Base-by-base conservation (phyloP, 2,113 vertebrate species). In the Neotragus pygmaeus region DNA sequence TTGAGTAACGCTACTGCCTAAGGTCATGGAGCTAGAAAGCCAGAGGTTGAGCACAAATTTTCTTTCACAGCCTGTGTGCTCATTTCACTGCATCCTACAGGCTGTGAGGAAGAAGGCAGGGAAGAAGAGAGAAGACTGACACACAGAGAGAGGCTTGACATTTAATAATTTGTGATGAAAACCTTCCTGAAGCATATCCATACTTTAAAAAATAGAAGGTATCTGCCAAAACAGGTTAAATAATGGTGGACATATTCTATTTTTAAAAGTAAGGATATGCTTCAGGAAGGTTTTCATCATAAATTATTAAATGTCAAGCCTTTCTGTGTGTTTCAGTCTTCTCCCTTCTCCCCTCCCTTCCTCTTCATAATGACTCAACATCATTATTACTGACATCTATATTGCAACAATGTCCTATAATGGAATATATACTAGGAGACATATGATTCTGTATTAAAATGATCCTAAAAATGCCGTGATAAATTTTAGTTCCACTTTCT, bases 241-340 rank as follows among this genome's bases (percentile, higher is more conserved):
- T 39, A 39, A 73, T 27, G 27, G 36, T 39, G 1, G 10, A 28
- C 70, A 10, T 64, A 28, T 91, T 83, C 7, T 25, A 27, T 62
- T 94, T 94, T 81, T 51, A 10, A 88, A 95, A 27, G 49, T 57
- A 45, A 73, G 2, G 2, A 8, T 94, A 25, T 75, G 51, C 47
- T 47, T 64, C 94, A 83, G 49, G 94, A 96, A 64, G 57, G 51
- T 89, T 97, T 96, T 91, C 4, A 55, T 70, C 17, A 85, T 28
- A 78, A 64, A 82, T 96, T 70, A 81, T 81, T 83, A 78, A 78
- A 57, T 88, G 36, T 51, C 19, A 82, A 5, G 30, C 16, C 43
- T 80, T 36, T 45, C 27, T 33, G n/a, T 43, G 3, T 30, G 9
- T 33, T 16, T 21, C 62, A 19, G n/a, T 51, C 53, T 94, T 60